A percentile compares a stretch with the other conserved stretches of the same genome.
These are phyloP conservation scores for Heliothis subflexa DNA, from an alignment of 1,140 invertebrate genomes.

Conservation along the genomic window DNA sequence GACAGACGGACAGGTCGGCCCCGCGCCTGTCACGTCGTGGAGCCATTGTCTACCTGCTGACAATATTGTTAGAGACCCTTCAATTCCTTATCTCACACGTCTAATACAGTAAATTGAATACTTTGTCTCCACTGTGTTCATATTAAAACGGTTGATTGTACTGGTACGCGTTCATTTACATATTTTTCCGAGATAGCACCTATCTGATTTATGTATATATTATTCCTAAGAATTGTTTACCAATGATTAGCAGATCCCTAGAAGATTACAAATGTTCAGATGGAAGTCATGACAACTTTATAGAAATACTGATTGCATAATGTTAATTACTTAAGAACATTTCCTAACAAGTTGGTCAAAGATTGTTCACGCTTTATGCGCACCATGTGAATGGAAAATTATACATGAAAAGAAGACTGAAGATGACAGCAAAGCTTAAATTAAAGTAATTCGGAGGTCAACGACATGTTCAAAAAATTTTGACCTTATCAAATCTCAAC, in stretches of 20 bases:
- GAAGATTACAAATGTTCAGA: not conserved
- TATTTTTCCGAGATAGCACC: constrained; percentile 15
- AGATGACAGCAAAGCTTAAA: constrained; percentile 7
- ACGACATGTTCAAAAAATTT: constrained; percentile 52
- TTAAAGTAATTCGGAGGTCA: constrained; percentile 50
- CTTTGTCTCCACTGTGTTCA: not conserved
- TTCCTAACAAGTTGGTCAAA: not conserved
- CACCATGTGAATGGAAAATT: not conserved
- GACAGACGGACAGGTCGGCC: constrained; percentile 50
- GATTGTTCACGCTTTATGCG: not conserved
- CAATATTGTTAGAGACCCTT: constrained; percentile 34
- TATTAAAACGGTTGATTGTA: constrained; percentile 1
- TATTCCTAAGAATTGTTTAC: constrained; percentile 11
- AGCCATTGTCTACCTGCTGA: constrained; percentile 39
- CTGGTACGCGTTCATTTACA: constrained; percentile 12
- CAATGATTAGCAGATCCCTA: constrained; percentile 4
- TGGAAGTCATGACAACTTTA: not conserved
- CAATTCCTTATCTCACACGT: constrained; percentile 17
- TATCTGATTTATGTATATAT: constrained; percentile 30
- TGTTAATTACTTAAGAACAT: not conserved
- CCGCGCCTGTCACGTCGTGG: constrained; percentile 49
- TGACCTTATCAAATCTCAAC: constrained; percentile 68
- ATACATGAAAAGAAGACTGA: constrained; percentile 13
- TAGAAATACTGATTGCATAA: not conserved
- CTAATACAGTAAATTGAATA: constrained; percentile 32